A percentile compares a stretch with the other conserved stretches of the same genome.
These are phyloP conservation scores for Calonectris borealis DNA, from an alignment of 2,113 vertebrate genomes.

Conservation along the genomic window DNA sequence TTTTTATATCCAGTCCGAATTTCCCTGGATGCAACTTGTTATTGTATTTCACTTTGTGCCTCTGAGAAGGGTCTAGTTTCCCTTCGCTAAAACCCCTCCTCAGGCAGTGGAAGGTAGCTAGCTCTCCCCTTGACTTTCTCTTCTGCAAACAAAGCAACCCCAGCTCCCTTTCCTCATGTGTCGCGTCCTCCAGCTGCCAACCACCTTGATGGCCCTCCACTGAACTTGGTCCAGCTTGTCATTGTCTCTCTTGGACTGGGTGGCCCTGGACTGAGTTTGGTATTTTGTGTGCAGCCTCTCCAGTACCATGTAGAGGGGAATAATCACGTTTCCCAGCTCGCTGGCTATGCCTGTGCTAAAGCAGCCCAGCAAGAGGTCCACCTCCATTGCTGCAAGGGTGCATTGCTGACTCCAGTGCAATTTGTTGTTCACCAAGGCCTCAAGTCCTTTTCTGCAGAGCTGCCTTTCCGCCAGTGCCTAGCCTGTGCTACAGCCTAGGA, in stretches of 20 bases:
- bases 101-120: background rate
- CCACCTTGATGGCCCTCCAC: background rate
- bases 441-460: background rate
- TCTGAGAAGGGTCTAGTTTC: background rate
- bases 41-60: background rate
- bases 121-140: background rate
- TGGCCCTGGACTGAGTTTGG: background rate
- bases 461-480: background rate
- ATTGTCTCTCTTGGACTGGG: background rate
- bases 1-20: background rate
- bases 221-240: background rate
- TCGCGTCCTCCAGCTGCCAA: background rate
- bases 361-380: background rate
- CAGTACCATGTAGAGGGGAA: background rate
- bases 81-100: background rate
- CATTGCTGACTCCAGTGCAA: background rate
- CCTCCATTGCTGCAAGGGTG: background rate
- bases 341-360: background rate
- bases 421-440: background rate
- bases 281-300: background rate
- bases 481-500: background rate
- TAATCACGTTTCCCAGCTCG: fast-evolving
- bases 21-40: background rate
- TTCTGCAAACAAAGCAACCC: background rate
- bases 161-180: background rate